Conservation (phyloP, 2,797 vertebrate genomes). For the Smutsia temminckii region DNA sequence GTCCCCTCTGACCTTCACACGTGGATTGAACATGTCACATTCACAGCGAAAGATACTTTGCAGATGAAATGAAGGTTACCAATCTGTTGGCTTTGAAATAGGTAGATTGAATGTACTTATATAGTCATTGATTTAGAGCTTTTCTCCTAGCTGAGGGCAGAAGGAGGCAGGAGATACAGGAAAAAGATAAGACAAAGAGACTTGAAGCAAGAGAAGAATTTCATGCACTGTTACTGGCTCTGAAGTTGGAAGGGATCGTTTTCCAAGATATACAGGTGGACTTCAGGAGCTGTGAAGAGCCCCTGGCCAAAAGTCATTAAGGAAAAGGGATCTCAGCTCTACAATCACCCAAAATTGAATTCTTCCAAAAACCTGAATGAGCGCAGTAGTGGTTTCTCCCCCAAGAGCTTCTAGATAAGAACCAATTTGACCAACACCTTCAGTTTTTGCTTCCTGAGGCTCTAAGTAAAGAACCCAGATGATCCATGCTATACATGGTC, state of each 20-base stretch:
- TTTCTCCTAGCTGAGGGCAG: background rate
- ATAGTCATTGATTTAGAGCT: background rate
- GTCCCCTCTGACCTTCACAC: background rate
- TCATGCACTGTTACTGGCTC: background rate
- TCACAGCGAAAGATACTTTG: background rate
- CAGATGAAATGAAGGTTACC: background rate
- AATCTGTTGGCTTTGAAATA: background rate
- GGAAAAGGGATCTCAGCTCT: background rate
- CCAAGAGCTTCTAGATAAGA: background rate
- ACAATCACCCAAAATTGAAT: background rate
- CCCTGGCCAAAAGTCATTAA: background rate
- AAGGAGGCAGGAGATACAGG: background rate
- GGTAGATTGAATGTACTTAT: background rate
- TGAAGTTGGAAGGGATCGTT: background rate
- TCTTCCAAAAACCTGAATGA: background rate
- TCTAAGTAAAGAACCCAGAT: background rate
- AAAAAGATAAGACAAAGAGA: background rate
- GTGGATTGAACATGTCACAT: background rate
- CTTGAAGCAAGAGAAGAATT: background rate
- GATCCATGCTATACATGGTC: background rate
- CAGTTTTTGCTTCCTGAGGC: background rate
- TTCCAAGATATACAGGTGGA: background rate
- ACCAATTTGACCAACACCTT: background rate
- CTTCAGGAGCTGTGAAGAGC: background rate
- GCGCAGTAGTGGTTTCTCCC: background rate